Evolutionary conservation across 92 coral and sea anemone species (phyloP), one percentile per base, ranked within the genome.

Genomic region (Porites rus): DNA sequence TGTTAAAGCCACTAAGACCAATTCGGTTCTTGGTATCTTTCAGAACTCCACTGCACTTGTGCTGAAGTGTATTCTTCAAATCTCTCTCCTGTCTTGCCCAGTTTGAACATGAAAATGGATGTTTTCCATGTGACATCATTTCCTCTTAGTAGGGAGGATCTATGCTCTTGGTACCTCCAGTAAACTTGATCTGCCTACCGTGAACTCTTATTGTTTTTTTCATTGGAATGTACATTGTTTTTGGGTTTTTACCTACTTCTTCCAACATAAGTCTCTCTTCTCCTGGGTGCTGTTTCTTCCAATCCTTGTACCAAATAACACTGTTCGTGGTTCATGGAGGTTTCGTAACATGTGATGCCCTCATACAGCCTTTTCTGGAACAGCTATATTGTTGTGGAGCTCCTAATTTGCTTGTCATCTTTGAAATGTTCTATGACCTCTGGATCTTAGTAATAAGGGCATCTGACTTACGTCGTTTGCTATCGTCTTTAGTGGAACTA

Each of bases 401-500:
- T 61, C 43, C 84, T 77, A 22, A 86, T 77, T 19, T 80, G 84
- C n/a, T 70, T 54, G 74, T 86, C 85, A 46, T 86, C 54, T 56
- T 81, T 78, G 50, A 86, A 86, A 78, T 86, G 20, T 86, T 86
- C 76, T 16, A 78, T 85, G 79, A 86, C 90, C 90, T 86, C 90
- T 73, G 90, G 85, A 86, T 86, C 75, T 85, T 80, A 86, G 62
- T 65, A 78, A 52, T 86, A 79, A 73, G n/a, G 69, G 24, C 90
- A 70, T 71, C 59, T 79, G 53, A 86, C 79, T 38, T 78, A 4
- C 66, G 20, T 69, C 52, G 79, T 56, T 46, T 72, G 50, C 17
- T 61, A 4, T 59, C 50, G 20, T 10, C 85, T 53, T 64, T 75
- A 21, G 51, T 64, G 82, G 72, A 20, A 14, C 83, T 80, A 72